phyloP scores from a whole-genome alignment of 2,113 vertebrate genomes.

The Gnathonemus longibarbis region DNA sequence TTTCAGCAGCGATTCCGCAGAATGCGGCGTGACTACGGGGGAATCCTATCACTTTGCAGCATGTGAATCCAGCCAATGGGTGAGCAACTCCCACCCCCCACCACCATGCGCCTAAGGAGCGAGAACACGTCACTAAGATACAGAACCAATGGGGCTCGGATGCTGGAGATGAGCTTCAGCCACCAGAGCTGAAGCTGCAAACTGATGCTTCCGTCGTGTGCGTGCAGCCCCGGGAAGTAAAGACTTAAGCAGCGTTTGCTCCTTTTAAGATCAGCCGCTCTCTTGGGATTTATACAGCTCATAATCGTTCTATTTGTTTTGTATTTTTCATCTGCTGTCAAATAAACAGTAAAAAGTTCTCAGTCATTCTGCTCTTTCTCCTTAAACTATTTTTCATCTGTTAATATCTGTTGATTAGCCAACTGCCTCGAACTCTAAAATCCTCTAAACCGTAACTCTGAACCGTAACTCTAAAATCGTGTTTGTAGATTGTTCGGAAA shows the following conservation, averaged over 20 bases:
- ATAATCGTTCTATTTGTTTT: neutral
- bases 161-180: neutral
- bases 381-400: neutral
- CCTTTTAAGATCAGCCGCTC: neutral
- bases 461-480: neutral
- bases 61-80: slow-evolving; percentile 26
- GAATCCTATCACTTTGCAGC: slow-evolving; percentile 9
- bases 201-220: neutral
- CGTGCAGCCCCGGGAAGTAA: neutral
- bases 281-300: neutral
- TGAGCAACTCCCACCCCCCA: slow-evolving; percentile 1
- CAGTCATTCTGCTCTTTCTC: neutral
- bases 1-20: slow-evolving; percentile 11
- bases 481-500: neutral
- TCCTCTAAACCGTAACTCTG: neutral
- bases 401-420: neutral
- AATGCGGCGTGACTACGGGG: slow-evolving; percentile 11
- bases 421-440: neutral
- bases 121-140: slow-evolving; percentile 19
- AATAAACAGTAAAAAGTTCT: neutral
- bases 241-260: neutral
- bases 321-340: neutral
- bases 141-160: neutral
- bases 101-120: neutral
- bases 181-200: neutral